Evolutionary conservation across 2,888 invertebrate genomes (phyloP), one percentile per base, ranked within the genome.

Genomic region (Nemurella pictetii): DNA sequence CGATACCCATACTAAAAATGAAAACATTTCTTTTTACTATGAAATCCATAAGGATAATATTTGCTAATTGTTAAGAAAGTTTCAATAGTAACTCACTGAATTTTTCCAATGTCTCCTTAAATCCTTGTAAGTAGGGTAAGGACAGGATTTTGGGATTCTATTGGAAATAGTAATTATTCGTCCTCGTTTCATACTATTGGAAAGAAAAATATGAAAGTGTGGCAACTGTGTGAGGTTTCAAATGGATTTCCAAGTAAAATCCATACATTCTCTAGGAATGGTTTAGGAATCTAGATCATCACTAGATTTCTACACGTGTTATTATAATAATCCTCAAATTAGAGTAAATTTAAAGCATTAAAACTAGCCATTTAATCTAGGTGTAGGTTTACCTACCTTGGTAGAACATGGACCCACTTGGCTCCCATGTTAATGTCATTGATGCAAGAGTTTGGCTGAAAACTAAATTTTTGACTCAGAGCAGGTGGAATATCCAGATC

Each of bases 41-140:
- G 32, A 15, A 9, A 72, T 0, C 26, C 32, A 32, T 81, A 73
- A 35, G 4, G 12, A 35, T 35, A 35, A 12, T 35, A 4, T 35
- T 35, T 73, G 9, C 5, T 81, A 81, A 28, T 32, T 81, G 12
- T 81, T 81, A 83, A 27, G 25, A 83, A 25, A 83, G n/a, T 12
- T 35, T 35, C 12, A 20, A 2, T 12, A n/a, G n/a, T n/a, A n/a
- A 12, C 30, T n/a, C 87, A 90, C 90, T 90, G 90, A 90, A 86
- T 90, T 90, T 87, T 89, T 89, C 90, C 90, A 90, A 84, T 90
- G 89, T 83, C 89, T 88, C 27, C 89, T 87, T 32, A 90, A 84
- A 9, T 89, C 88, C 26, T 87, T 87, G 81, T 90, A 90, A 86
- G 88, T 88, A 80, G 87, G 86, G 83, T 89, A 90, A 0, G 87